These are phyloP conservation scores for Proctacanthus coquilletti DNA, from an alignment of 1,140 invertebrate genomes.

Conservation along the genomic window DNA sequence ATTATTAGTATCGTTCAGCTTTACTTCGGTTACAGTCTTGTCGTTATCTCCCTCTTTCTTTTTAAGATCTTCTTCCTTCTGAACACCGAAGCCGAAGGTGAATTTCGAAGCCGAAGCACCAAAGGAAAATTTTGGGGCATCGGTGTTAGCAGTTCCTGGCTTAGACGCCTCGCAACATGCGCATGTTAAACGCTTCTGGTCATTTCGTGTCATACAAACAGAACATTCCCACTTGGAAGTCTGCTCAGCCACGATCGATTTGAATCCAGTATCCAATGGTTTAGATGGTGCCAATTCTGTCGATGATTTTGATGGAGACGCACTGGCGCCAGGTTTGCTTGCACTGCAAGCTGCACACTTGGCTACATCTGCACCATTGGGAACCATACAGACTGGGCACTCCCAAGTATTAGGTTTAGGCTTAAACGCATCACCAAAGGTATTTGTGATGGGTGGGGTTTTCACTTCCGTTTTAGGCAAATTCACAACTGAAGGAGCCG, in stretches of 20 bases:
- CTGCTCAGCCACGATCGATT: conserved; percentile 26
- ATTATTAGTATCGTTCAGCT: not conserved
- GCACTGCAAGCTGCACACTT: conserved; percentile 42
- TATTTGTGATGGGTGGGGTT: conserved; percentile 6
- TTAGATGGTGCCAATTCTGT: conserved; percentile 16
- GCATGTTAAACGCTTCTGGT: conserved; percentile 38
- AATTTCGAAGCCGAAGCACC: conserved; percentile 31
- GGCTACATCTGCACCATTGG: conserved; percentile 34
- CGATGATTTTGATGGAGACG: conserved; percentile 17
- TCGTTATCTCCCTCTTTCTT: conserved; percentile 3
- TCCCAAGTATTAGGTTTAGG: conserved; percentile 39
- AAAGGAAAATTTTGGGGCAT: conserved; percentile 8
- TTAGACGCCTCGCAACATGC: conserved; percentile 51
- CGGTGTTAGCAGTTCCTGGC: conserved; percentile 25
- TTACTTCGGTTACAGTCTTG: conserved; percentile 12
- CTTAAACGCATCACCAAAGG: conserved; percentile 40
- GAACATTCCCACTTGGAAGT: conserved; percentile 46
- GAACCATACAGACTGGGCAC: conserved; percentile 41
- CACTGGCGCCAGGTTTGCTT: conserved; percentile 29
- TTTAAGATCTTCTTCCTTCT: conserved; percentile 9
- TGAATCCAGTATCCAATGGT: conserved; percentile 15
- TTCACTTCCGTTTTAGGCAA: not conserved
- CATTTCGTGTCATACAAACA: conserved; percentile 47
- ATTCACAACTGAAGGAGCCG: not conserved
- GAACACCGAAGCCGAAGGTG: conserved; percentile 28